A percentile compares a stretch with the other conserved stretches of the same genome.
Conservation (phyloP, 2,797 vertebrate species). For the Eupleurogrammus muticus region DNA sequence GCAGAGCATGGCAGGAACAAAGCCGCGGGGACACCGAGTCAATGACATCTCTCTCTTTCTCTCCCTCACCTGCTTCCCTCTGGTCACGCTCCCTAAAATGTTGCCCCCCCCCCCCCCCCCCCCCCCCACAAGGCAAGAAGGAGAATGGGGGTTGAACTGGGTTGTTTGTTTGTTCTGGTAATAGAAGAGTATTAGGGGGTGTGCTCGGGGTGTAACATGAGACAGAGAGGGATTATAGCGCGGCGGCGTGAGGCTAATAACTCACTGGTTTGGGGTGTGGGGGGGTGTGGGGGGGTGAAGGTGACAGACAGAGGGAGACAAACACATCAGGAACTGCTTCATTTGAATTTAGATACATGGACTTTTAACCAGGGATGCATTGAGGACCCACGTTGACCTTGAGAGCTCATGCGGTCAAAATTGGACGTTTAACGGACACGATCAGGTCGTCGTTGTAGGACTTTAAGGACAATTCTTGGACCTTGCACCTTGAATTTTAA, state of each 20-base stretch:
- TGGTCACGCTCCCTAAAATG: conserved; percentile 13
- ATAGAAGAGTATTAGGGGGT: background rate
- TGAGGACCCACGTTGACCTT: too few relatives aligned
- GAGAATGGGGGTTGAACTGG: background rate
- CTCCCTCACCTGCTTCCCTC: conserved; percentile 41
- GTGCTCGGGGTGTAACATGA: conserved; percentile 26
- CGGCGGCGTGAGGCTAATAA: conserved; percentile 19
- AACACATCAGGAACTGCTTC: background rate
- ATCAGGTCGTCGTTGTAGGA: too few relatives aligned
- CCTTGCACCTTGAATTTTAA: too few relatives aligned
- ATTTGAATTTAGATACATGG: too few relatives aligned
- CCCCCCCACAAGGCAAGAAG: background rate
- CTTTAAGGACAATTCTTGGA: too few relatives aligned
- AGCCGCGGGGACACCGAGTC: conserved; percentile 76
- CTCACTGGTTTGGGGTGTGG: conserved; percentile 16
- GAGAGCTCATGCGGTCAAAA: too few relatives aligned
- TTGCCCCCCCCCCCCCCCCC: conserved; percentile 15
- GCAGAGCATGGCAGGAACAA: conserved; percentile 78
- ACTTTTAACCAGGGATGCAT: too few relatives aligned
- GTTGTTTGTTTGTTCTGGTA: conserved; percentile 15
- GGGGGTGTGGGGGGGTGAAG: background rate
- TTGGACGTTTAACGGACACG: too few relatives aligned
- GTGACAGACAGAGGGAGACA: background rate
- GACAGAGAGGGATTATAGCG: conserved; percentile 26
- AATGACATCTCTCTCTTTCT: conserved; percentile 75